Evolutionary conservation across 2,113 vertebrate species (phyloP).

Genomic region (Triplophysa tibetana): DNA sequence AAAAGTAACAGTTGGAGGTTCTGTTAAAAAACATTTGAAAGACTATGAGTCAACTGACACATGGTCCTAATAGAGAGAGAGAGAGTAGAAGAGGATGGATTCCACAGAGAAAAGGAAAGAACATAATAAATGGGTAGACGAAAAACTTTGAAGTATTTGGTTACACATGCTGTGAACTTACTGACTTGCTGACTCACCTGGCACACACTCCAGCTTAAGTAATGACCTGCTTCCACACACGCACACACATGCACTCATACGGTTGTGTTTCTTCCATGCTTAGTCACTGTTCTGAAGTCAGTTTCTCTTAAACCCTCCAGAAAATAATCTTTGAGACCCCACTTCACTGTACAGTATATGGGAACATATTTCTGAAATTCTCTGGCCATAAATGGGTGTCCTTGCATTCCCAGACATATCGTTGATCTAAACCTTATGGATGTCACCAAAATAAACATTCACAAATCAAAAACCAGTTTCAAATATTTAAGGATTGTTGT

Average conservation of each 20-base stretch:
- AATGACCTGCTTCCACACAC: slow-evolving; percentile 33
- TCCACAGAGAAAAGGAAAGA: slow-evolving; percentile 37
- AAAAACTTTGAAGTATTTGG: slow-evolving; percentile 33
- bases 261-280: slow-evolving; percentile 35
- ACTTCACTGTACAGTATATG: background rate
- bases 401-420: slow-evolving; percentile 34
- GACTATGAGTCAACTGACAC: slow-evolving; percentile 39
- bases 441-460: slow-evolving; percentile 21
- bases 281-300: slow-evolving; percentile 36
- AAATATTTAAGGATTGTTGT: slow-evolving; percentile 15
- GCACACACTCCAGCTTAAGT: slow-evolving; percentile 37
- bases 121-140: slow-evolving; percentile 13
- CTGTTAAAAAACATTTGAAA: slow-evolving; percentile 25
- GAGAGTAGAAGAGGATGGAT: slow-evolving; percentile 17
- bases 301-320: slow-evolving; percentile 18
- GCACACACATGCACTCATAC: background rate
- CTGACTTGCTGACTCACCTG: slow-evolving; percentile 55
- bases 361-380: slow-evolving; percentile 14
- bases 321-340: slow-evolving; percentile 3
- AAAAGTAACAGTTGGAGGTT: background rate
- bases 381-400: slow-evolving; percentile 20
- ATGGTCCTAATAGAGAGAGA: slow-evolving; percentile 33
- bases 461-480: background rate
- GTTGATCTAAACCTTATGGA: slow-evolving; percentile 25
- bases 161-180: slow-evolving; percentile 38